Evolutionary conservation across 2,888 invertebrate genomes (phyloP).

Genomic region (Drosophila testacea): DNA sequence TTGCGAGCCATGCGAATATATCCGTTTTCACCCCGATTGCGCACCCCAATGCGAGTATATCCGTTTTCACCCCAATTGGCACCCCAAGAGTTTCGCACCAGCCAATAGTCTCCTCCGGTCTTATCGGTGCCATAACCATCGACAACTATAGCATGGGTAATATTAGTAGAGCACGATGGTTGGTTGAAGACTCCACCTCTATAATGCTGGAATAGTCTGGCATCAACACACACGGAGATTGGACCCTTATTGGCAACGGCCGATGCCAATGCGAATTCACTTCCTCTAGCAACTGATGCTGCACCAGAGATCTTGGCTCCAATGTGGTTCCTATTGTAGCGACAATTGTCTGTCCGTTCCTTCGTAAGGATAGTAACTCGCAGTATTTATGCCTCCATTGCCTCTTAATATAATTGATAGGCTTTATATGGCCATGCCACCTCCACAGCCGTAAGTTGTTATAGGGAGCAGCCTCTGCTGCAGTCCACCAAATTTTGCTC

Average conservation of each 20-base stretch:
- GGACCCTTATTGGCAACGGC: constrained; percentile 95
- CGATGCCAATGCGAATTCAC: constrained; percentile 86
- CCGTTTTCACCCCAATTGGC: constrained; percentile 96
- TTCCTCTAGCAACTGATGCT: constrained; percentile 87
- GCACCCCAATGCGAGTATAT: not conserved
- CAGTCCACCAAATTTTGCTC: constrained; percentile 95
- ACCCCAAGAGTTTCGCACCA: constrained; percentile 98
- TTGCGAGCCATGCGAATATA: constrained; percentile 92
- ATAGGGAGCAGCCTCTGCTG: constrained; percentile 83
- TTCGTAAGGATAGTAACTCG: constrained; percentile 89
- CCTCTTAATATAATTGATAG: constrained; percentile 94
- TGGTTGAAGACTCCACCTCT: constrained; percentile 96
- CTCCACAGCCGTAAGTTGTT: constrained; percentile 98
- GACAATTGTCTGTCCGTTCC: constrained; percentile 96
- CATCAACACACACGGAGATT: constrained; percentile 95
- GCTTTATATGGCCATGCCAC: constrained; percentile 95
- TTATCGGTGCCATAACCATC: constrained; percentile 91
- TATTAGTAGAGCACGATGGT: constrained; percentile 90
- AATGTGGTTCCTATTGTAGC: constrained; percentile 87
- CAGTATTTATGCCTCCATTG: constrained; percentile 86
- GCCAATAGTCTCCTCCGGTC: constrained; percentile 90
- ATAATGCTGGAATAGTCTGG: constrained; percentile 96
- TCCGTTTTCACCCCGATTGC: no score
- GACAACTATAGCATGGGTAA: constrained; percentile 96
- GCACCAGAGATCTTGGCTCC: constrained; percentile 91